These are phyloP conservation scores for Hypena proboscidalis DNA, from an alignment of 2,888 invertebrate genomes.

Conservation along the genomic window DNA sequence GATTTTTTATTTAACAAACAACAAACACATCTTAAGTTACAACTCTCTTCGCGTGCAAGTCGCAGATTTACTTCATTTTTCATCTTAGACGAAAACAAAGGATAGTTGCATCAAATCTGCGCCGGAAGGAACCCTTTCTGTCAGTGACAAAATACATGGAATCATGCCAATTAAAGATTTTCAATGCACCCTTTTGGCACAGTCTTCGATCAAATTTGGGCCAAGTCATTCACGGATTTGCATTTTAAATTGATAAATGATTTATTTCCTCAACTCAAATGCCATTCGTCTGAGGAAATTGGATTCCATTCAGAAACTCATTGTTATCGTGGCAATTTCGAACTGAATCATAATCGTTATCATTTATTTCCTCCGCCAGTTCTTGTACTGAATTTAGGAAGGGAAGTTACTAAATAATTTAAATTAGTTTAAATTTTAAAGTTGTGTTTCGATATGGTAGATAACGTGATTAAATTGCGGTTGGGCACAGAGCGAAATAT, in stretches of 20 bases:
- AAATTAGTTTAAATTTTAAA: neutral
- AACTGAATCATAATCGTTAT: neutral
- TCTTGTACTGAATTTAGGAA: neutral
- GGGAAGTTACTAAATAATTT: neutral
- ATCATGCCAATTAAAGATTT: conserved; percentile 31
- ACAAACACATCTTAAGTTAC: neutral
- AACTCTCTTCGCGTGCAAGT: neutral
- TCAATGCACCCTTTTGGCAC: conserved; percentile 38
- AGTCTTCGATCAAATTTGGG: conserved; percentile 12
- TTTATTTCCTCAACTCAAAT: conserved; percentile 26
- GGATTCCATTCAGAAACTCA: conserved; percentile 21
- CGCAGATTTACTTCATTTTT: neutral
- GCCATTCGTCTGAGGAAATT: conserved; percentile 37
- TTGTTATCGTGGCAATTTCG: conserved; percentile 16
- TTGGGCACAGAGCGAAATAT: no score
- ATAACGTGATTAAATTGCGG: neutral
- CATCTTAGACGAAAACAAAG: conserved; percentile 2
- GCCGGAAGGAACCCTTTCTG: neutral
- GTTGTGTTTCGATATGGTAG: neutral
- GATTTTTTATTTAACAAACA: no score
- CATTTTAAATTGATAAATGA: conserved; percentile 45
- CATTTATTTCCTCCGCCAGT: neutral
- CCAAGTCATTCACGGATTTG: conserved; percentile 36
- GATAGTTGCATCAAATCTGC: conserved; percentile 1
- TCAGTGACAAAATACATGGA: conserved; percentile 27